phyloP scores from a whole-genome alignment of 2,113 vertebrate genomes.

The Mobula birostris region DNA sequence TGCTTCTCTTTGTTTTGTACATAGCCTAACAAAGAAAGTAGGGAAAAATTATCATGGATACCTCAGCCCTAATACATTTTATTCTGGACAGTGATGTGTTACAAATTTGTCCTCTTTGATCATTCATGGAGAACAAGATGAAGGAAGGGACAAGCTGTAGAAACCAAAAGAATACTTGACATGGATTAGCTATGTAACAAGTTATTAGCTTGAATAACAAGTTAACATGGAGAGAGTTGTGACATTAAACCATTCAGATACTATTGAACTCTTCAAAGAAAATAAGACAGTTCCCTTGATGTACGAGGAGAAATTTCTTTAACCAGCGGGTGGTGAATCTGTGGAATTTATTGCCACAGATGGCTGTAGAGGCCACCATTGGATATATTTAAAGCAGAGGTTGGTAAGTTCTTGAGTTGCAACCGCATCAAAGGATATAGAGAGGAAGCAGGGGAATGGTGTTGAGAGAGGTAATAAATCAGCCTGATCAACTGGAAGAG shows the following conservation, averaged over 20 bases:
- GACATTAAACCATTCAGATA: neutral
- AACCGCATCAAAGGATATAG: too few relatives aligned
- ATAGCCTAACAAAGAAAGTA: slow-evolving; percentile 68
- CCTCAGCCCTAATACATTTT: too few relatives aligned
- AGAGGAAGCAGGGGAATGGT: too few relatives aligned
- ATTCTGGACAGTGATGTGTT: neutral
- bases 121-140: neutral
- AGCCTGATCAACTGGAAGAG: too few relatives aligned
- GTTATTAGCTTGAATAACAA: neutral
- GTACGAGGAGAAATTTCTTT: too few relatives aligned
- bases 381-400: too few relatives aligned
- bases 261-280: neutral
- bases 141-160: neutral
- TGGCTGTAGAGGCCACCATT: too few relatives aligned
- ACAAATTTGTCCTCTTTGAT: neutral
- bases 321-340: too few relatives aligned
- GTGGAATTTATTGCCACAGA: too few relatives aligned
- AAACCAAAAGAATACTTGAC: neutral
- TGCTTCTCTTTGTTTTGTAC: slow-evolving; percentile 84
- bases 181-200: neutral
- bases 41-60: neutral
- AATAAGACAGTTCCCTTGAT: too few relatives aligned
- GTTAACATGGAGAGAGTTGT: neutral
- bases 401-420: too few relatives aligned
- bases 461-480: too few relatives aligned